Base-by-base conservation (phyloP, 2,888 invertebrate species). In the Synergus laeviventris region DNA sequence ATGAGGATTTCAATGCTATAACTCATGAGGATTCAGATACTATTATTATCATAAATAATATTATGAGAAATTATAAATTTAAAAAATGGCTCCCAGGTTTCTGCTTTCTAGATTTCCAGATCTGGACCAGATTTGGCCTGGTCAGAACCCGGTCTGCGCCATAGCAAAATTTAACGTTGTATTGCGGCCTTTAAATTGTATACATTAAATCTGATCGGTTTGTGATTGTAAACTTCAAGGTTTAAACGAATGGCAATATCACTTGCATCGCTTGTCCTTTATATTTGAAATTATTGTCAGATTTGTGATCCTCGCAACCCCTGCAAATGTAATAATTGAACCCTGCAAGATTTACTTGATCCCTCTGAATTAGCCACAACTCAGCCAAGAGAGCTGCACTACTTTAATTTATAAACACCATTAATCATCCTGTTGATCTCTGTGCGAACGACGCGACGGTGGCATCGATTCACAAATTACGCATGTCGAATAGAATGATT, bases 381-480 rank as follows among this genome's bases (percentile, higher is more conserved):
- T 31, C 61, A 36, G 61, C 61, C 61, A 61, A 61, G 61, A 61
- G 61, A 61, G 36, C 36, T 61, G 74, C 76, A 76, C 66, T 75
- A 78, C 75, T 74, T 76, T 75, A 75, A 78, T 78, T 80, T 80
- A 60, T 61, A 78, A 78, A 77, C 70, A 73, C 64, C 78, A 80
- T 80, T 74, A 75, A 80, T 77, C 80, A 80, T 78, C 54, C 21
- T 60, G 49, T 38, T 39, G 21, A 42, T 54, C 54, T n/a, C n/a
- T 38, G 61, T n/a, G 36, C 36, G 11, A 60, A 21, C 31, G 38
- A 16, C 66, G 60, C 31, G 38, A 16, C 66, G 60, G 74, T 76
- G 75, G 76, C 76, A 78, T 80, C 80, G 78, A 78, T 80, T 76
- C 49, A 74, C 76, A 74, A 77, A 77, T 78, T 76, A 76, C 36